These are phyloP conservation scores for Daktulosphaira vitifoliae DNA, from an alignment of 1,140 invertebrate species.

Conservation along the genomic window DNA sequence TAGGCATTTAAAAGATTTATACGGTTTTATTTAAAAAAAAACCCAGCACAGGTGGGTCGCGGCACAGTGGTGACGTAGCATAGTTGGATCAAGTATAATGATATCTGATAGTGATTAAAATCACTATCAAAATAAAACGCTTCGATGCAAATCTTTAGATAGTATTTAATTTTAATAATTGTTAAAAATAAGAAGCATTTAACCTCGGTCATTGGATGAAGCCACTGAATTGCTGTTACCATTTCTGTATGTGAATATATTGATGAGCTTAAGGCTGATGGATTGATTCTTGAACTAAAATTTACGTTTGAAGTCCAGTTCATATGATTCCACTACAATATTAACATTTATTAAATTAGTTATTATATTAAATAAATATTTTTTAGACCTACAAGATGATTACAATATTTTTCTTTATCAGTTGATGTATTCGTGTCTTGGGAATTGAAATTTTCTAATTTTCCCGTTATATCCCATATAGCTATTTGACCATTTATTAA, in stretches of 20 bases:
- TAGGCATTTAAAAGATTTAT: too few relatives aligned
- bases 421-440: background rate
- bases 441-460: background rate
- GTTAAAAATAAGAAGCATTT: too few relatives aligned
- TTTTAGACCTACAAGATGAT: background rate
- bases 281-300: slow-evolving; percentile 9
- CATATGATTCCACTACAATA: slow-evolving; percentile 12
- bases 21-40: too few relatives aligned
- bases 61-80: too few relatives aligned
- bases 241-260: slow-evolving; percentile 2
- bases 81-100: too few relatives aligned
- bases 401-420: background rate
- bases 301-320: slow-evolving; percentile 4
- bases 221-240: slow-evolving; percentile 19
- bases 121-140: too few relatives aligned
- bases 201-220: slow-evolving; percentile 15
- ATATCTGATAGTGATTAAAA: too few relatives aligned
- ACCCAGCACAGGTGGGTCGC: too few relatives aligned
- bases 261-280: background rate
- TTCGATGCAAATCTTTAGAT: too few relatives aligned
- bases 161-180: too few relatives aligned
- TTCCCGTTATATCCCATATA: slow-evolving; percentile 25
- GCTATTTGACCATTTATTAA: slow-evolving; percentile 15
- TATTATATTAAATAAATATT: background rate
- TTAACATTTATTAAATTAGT: background rate